phyloP scores from a whole-genome alignment of 2,888 invertebrate species.

The Ypsolopha scabrella region DNA sequence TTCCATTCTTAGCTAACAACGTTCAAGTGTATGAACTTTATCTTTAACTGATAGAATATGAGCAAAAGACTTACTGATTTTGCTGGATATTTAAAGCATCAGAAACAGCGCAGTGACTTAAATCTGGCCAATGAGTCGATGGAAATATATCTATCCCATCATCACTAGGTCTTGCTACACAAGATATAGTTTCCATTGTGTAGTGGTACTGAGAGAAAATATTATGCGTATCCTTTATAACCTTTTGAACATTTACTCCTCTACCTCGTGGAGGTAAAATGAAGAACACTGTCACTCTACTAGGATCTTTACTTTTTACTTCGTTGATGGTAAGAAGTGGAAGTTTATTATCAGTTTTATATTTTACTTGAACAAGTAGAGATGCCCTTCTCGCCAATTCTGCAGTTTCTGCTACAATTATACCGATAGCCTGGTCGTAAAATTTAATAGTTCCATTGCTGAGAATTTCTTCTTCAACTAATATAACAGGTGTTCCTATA shows the following conservation, averaged over 20 bases:
- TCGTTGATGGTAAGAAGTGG: conserved; percentile 33
- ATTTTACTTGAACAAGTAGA: conserved; percentile 67
- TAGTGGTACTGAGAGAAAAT: conserved; percentile 76
- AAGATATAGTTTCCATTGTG: conserved; percentile 75
- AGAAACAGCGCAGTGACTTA: conserved; percentile 62
- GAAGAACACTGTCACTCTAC: conserved; percentile 24
- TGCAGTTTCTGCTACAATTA: conserved; percentile 74
- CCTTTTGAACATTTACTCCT: conserved; percentile 46
- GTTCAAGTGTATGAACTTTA: too few species aligned
- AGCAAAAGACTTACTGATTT: conserved; percentile 54
- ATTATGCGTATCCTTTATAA: conserved; percentile 67
- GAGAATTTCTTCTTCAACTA: conserved; percentile 50
- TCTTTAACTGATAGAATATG: neutral
- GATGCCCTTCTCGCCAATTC: conserved; percentile 70
- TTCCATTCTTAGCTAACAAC: neutral
- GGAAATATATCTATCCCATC: conserved; percentile 74
- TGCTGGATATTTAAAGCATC: conserved; percentile 61
- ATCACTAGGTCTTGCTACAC: conserved; percentile 73
- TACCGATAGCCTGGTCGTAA: conserved; percentile 77
- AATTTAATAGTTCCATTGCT: conserved; percentile 67
- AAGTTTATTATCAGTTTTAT: conserved; percentile 44
- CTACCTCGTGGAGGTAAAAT: conserved; percentile 33
- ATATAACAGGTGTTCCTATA: conserved; percentile 11
- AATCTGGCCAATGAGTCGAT: conserved; percentile 70
- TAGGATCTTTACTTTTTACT: conserved; percentile 29